Evolutionary conservation across 2,113 vertebrate species (phyloP).

Genomic region (Tupaia tana): DNA sequence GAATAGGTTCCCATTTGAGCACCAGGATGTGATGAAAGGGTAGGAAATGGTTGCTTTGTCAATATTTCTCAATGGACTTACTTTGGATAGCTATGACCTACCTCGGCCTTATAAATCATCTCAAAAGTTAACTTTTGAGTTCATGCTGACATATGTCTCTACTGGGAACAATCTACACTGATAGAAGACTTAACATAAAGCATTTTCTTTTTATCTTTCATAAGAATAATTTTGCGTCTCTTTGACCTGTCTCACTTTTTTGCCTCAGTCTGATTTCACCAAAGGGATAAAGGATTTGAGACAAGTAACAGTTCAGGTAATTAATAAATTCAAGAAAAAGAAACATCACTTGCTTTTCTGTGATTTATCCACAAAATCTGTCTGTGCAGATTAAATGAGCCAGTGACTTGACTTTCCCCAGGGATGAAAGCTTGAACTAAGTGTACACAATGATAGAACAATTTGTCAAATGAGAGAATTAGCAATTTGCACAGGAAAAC

Average conservation of each 20-base stretch:
- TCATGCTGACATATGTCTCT: slow-evolving; percentile 10
- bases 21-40: background rate
- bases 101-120: slow-evolving; percentile 60
- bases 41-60: slow-evolving; percentile 32
- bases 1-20: slow-evolving; percentile 42
- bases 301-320: background rate
- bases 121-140: slow-evolving; percentile 65
- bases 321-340: background rate
- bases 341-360: background rate
- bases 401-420: background rate
- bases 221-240: slow-evolving; percentile 20
- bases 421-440: background rate
- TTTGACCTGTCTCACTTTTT: background rate
- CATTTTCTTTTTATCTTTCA: background rate
- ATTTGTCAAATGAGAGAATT: background rate
- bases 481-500: background rate
- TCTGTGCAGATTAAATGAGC: slow-evolving; percentile 7
- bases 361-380: background rate
- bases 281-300: background rate
- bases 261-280: background rate
- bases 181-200: slow-evolving; percentile 20
- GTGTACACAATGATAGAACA: background rate
- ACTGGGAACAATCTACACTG: background rate
- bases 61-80: slow-evolving; percentile 69
- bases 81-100: slow-evolving; percentile 49